Evolutionary conservation across 2,888 invertebrate genomes (phyloP), one percentile per base, ranked within the genome.

Genomic region (Acrobasis suavella): DNA sequence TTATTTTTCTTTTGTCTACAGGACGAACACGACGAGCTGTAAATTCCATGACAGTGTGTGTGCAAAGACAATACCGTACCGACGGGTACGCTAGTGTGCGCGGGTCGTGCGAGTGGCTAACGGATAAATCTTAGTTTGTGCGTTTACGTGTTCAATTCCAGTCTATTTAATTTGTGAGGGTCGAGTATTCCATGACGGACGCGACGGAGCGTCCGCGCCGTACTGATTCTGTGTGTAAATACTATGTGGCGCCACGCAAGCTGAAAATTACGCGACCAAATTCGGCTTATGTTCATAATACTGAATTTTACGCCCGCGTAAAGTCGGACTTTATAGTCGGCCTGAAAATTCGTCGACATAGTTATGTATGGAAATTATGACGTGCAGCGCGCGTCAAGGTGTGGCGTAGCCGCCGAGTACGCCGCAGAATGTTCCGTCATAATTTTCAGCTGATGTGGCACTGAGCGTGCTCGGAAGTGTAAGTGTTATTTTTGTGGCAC

Each of bases 11-110:
- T 75, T 87, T 85, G 77, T 85, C 65, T 65, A 50, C 88, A 91
- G 91, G 91, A 91, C 77, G 91, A 91, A 58, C 91, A 91, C 81
- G 91, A 91, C 71, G 91, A 91, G 82, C 78, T 91, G 86, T 91
- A 91, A 86, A 73, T 70, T 70, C 75, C 74, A 68, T 74, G 69
- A 73, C 74, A 77, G 81, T 75, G 80, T 74, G 80, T 74, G 81
- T 73, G 71, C 66, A 85, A 77, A 85, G 89, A 89, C 89, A 83
- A 76, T 85, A 66, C 22, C 65, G 78, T 86, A 83, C 83, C 82
- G 70, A 52, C 68, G 78, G 81, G 82, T 85, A 81, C 73, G 22
- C 22, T 72, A 80, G 71, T 63, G 71, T 67, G 67, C 67, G 68
- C 63, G 71, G 64, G 68, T 22, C 22, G 22, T 22, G 67, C 72